Evolutionary conservation across 2,797 vertebrate species (phyloP).

Genomic region (Octomys mimax): DNA sequence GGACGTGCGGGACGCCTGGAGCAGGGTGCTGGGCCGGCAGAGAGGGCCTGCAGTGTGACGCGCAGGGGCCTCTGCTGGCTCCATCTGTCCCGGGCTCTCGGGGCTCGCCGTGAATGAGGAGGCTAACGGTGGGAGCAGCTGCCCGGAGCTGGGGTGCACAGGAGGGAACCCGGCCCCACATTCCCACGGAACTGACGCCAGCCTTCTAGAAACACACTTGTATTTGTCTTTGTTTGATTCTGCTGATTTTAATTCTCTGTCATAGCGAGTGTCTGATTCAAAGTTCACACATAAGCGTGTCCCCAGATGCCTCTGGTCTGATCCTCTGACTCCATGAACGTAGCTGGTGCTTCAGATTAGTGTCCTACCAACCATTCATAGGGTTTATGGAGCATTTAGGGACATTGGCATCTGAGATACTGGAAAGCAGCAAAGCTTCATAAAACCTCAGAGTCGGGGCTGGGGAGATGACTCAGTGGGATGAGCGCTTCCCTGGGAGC

Average conservation of each 20-base stretch:
- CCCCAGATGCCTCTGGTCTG: neutral
- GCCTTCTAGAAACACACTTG: neutral
- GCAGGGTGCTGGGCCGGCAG: conserved; percentile 3
- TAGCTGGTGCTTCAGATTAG: neutral
- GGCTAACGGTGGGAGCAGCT: neutral
- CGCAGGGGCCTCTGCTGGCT: neutral
- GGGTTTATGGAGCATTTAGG: neutral
- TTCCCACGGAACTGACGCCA: neutral
- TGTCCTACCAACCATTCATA: neutral
- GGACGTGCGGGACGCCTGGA: conserved; percentile 65
- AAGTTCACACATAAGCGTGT: neutral
- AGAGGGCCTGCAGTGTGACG: neutral
- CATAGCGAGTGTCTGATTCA: neutral
- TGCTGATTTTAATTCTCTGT: neutral
- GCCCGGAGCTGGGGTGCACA: too few species aligned
- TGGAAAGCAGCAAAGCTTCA: too few species aligned
- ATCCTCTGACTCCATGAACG: neutral
- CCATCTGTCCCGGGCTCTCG: accelerated
- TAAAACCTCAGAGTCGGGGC: neutral
- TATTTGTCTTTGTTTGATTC: neutral
- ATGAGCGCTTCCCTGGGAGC: too few species aligned
- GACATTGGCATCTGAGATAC: neutral
- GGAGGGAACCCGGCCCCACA: neutral
- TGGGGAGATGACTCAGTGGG: too few species aligned
- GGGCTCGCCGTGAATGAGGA: accelerated